Conservation (phyloP, 2,888 invertebrate species). For the Crematogaster levior region DNA sequence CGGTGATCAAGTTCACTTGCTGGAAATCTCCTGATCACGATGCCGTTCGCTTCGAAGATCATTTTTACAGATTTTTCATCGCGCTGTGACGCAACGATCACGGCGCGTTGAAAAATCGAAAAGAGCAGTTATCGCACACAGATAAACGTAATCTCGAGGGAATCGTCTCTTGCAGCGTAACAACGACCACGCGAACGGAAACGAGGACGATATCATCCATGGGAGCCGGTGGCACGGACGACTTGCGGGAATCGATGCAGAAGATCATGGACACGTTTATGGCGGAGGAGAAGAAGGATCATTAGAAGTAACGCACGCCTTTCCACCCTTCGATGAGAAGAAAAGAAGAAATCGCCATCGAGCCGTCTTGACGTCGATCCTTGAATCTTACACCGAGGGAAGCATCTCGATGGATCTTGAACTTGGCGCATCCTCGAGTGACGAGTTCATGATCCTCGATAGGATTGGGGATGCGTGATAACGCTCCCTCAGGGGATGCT, state of each 20-base stretch:
- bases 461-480: background rate
- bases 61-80: background rate
- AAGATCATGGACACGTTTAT: conserved; percentile 87
- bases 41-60: background rate
- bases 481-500: conserved; percentile 22
- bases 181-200: conserved; percentile 86
- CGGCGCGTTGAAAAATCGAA: background rate
- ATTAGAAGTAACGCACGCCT: conserved; percentile 71
- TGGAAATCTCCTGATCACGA: background rate
- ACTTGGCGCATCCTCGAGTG: conserved; percentile 66
- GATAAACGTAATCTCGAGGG: background rate
- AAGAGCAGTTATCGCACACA: background rate
- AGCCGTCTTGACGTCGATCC: conserved; percentile 1
- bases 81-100: background rate
- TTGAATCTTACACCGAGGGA: conserved; percentile 43
- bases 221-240: conserved; percentile 79
- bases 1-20: background rate
- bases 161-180: conserved; percentile 83
- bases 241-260: conserved; percentile 86
- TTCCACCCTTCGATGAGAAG: background rate
- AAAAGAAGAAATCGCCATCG: background rate
- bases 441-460: conserved; percentile 32
- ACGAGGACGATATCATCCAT: conserved; percentile 81
- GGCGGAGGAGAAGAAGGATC: conserved; percentile 86
- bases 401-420: background rate